A percentile compares a stretch with the other conserved stretches of the same genome.
Conservation (phyloP, 2,888 invertebrate genomes). For the Cataglyphis livida region DNA sequence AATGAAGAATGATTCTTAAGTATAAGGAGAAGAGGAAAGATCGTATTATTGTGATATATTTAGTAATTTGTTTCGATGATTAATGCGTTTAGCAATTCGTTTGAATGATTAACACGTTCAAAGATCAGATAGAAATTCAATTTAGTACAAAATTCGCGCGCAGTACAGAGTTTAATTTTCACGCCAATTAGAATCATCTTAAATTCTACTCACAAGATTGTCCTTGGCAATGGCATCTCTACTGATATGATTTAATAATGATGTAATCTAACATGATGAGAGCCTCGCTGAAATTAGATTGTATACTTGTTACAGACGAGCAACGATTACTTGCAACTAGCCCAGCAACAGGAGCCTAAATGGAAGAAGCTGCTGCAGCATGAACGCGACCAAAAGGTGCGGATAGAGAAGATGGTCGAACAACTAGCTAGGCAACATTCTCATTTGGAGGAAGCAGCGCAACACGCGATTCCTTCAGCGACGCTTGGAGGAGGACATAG, state of each 20-base stretch:
- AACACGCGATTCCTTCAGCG: conserved; percentile 86
- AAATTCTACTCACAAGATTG: background rate
- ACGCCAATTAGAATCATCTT: background rate
- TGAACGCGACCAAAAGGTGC: conserved; percentile 96
- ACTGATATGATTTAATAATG: conserved; percentile 10
- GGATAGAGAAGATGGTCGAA: conserved; percentile 98
- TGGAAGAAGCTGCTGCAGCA: conserved; percentile 97
- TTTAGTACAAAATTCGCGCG: background rate
- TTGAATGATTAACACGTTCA: background rate
- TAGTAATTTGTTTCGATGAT: conserved; percentile 11
- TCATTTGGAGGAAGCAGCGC: conserved; percentile 96
- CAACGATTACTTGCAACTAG: conserved; percentile 95
- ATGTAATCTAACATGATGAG: conserved; percentile 10
- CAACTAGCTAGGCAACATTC: conserved; percentile 99
- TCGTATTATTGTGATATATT: background rate
- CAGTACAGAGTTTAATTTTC: conserved; percentile 3
- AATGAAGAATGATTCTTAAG: background rate
- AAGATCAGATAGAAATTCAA: conserved; percentile 9
- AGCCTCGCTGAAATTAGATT: conserved; percentile 48
- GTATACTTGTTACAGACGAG: conserved; percentile 90
- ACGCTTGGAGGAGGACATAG: conserved; percentile 79
- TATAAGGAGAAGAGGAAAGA: background rate
- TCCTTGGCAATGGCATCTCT: conserved; percentile 12
- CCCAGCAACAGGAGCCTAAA: conserved; percentile 95
- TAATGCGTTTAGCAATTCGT: conserved; percentile 3